Conservation (phyloP, 2,888 invertebrate species). For the Pachycephus smyrnensis region DNA sequence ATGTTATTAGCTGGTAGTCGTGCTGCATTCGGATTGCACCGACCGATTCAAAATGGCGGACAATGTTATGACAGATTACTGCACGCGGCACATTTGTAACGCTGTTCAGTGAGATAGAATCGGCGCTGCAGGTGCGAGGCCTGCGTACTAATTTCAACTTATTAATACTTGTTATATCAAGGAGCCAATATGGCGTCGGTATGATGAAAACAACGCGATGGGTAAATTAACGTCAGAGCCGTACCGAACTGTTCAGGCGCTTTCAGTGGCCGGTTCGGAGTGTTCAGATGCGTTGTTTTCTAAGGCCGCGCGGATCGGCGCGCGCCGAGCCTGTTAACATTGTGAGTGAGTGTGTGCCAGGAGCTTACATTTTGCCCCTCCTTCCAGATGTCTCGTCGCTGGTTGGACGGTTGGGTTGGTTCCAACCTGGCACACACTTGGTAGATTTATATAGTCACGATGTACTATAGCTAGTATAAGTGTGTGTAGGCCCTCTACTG, state of each 20-base stretch:
- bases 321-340: conserved; percentile 40
- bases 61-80: conserved; percentile 25
- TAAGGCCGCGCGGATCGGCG: conserved; percentile 49
- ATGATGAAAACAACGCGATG: conserved; percentile 26
- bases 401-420: neutral
- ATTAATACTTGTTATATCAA: conserved; percentile 43
- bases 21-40: conserved; percentile 6
- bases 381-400: neutral
- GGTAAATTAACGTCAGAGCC: conserved; percentile 22
- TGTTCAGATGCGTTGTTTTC: conserved; percentile 55
- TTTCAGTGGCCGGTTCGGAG: conserved; percentile 54
- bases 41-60: conserved; percentile 20
- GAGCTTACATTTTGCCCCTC: conserved; percentile 4
- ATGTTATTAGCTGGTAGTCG: neutral
- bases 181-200: conserved; percentile 47
- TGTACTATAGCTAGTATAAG: neutral
- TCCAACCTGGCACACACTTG: conserved; percentile 7
- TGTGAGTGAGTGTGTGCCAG: conserved; percentile 13
- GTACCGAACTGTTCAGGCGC: conserved; percentile 50
- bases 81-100: conserved; percentile 21
- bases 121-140: conserved; percentile 25
- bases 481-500: conserved; percentile 19
- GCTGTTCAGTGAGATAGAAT: conserved; percentile 22
- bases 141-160: conserved; percentile 40
- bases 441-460: conserved; percentile 17